phyloP scores from a whole-genome alignment of 2,888 invertebrate species.

The Rhodophaea formosa region DNA sequence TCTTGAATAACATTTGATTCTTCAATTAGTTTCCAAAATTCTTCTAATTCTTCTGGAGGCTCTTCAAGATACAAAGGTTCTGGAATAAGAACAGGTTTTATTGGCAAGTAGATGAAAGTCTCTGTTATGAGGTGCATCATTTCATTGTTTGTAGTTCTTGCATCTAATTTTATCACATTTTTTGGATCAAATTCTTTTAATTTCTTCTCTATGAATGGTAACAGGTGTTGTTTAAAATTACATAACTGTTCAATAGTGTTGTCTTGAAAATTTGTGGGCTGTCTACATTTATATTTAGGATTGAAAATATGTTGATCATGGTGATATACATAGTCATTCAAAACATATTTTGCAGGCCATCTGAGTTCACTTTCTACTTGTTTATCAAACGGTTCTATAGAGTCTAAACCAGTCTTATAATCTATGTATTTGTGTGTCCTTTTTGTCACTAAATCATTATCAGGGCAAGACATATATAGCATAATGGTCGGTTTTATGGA shows the following conservation, averaged over 20 bases:
- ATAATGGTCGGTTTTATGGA: constrained; percentile 71
- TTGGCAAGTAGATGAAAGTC: constrained; percentile 53
- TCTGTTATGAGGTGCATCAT: constrained; percentile 75
- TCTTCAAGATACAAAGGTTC: constrained; percentile 64
- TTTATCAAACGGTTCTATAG: constrained; percentile 40
- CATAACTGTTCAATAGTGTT: constrained; percentile 73
- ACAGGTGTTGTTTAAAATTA: constrained; percentile 66
- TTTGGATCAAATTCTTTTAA: constrained; percentile 77
- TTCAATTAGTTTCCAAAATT: constrained; percentile 63
- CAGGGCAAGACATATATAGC: constrained; percentile 79
- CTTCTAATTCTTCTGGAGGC: constrained; percentile 57
- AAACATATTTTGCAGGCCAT: constrained; percentile 59
- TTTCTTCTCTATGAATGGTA: constrained; percentile 72
- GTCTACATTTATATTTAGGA: constrained; percentile 69
- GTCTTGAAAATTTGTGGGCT: constrained; percentile 66
- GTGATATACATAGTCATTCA: constrained; percentile 44
- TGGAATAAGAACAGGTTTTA: constrained; percentile 60
- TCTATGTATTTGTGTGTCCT: constrained; percentile 54
- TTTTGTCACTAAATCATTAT: constrained; percentile 74
- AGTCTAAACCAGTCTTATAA: constrained; percentile 42
- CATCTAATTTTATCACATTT: constrained; percentile 81
- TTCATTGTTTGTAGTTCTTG: constrained; percentile 63
- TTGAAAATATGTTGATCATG: constrained; percentile 46
- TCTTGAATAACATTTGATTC: constrained; percentile 48
- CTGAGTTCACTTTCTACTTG: constrained; percentile 40